phyloP scores from a whole-genome alignment of 1,140 invertebrate genomes.

The Batillaria attramentaria region DNA sequence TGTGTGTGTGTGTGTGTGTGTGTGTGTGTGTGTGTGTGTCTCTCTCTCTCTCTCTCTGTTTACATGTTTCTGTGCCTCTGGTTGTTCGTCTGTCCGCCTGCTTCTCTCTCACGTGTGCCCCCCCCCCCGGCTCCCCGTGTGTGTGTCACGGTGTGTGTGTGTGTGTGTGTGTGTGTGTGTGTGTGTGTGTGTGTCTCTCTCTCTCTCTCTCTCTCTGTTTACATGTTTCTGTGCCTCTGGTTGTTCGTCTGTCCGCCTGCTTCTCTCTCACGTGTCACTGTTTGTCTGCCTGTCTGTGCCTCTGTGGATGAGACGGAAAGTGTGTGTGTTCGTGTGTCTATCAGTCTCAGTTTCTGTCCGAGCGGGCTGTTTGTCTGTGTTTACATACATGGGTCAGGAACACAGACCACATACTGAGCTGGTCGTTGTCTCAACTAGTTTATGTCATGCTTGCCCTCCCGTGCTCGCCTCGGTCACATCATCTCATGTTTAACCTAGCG shows the following conservation, averaged over 20 bases:
- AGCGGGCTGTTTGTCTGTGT: no score
- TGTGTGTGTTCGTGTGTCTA: background rate
- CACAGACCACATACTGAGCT: no score
- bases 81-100: background rate
- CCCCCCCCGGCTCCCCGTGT: background rate
- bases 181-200: background rate
- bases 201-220: background rate
- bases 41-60: background rate
- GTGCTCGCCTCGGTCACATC: no score
- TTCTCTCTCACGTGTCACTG: no score
- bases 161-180: background rate
- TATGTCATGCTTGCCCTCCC: no score
- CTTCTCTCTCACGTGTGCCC: no score
- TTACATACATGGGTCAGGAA: no score
- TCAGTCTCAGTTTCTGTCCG: background rate
- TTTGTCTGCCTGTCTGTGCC: background rate
- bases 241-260: background rate
- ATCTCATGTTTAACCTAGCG: no score
- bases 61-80: background rate
- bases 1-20: background rate
- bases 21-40: background rate
- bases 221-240: background rate
- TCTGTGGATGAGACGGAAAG: background rate
- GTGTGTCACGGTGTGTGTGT: slow-evolving; percentile 9
- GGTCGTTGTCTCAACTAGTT: no score